Conservation (phyloP, 2,113 vertebrate species). For the Leptosomus discolor region DNA sequence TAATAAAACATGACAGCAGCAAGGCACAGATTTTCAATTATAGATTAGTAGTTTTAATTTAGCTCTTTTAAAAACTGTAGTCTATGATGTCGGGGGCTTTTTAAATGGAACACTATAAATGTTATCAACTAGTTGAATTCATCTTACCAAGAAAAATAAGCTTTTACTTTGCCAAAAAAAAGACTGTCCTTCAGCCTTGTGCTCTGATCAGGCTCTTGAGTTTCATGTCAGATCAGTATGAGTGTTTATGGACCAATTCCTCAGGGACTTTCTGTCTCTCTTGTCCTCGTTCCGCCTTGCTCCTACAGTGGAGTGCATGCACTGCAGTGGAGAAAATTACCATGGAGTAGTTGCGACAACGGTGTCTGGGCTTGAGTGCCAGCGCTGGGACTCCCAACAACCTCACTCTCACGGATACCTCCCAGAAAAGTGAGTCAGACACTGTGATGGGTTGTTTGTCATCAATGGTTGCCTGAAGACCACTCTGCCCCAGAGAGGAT, state of each 20-base stretch:
- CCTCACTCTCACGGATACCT: constrained; percentile 89
- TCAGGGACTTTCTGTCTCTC: background rate
- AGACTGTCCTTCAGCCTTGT: background rate
- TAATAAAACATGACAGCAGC: background rate
- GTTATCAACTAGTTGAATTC: background rate
- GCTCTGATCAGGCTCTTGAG: background rate
- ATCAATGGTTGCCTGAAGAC: background rate
- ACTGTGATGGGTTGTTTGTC: background rate
- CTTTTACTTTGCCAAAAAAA: background rate
- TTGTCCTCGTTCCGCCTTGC: background rate
- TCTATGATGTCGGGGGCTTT: background rate
- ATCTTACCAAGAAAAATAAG: background rate
- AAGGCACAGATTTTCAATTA: background rate
- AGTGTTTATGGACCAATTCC: background rate
- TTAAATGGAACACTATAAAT: background rate
- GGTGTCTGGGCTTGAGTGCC: constrained; percentile 69
- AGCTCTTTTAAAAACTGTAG: background rate
- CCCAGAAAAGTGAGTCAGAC: constrained; percentile 82
- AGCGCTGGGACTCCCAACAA: constrained; percentile 84
- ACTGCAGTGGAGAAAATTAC: constrained; percentile 91
- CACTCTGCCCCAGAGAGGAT: background rate
- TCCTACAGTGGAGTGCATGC: constrained; percentile 87
- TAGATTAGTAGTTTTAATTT: background rate
- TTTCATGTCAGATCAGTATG: background rate
- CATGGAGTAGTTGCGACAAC: constrained; percentile 82